Conservation (phyloP, 2,113 vertebrate genomes). For the Larimichthys polyactis region DNA sequence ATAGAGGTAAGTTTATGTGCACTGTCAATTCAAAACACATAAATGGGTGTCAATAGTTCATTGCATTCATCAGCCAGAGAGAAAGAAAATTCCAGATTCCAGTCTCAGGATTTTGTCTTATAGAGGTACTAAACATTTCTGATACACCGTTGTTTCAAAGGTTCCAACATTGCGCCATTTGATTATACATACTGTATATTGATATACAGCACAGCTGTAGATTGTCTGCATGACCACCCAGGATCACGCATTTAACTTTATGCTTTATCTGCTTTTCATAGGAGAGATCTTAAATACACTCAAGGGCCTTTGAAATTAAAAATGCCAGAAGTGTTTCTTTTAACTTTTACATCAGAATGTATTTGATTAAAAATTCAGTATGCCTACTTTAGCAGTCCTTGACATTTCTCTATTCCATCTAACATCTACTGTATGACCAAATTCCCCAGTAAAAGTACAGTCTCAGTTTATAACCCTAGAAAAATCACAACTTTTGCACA, state of each 20-base stretch:
- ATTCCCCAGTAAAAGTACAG: neutral
- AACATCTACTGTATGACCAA: neutral
- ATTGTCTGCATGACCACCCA: neutral
- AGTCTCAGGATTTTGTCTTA: too few species aligned
- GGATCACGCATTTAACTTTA: neutral
- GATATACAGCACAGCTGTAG: neutral
- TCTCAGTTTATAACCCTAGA: neutral
- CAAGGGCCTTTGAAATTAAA: neutral
- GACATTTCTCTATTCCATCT: neutral
- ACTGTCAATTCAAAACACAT: too few species aligned
- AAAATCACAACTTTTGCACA: conserved; percentile 9
- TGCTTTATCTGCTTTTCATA: neutral
- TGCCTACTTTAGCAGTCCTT: neutral
- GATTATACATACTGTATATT: neutral
- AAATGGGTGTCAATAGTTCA: too few species aligned
- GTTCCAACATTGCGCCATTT: neutral
- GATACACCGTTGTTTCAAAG: neutral
- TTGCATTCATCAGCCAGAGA: too few species aligned
- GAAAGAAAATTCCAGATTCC: too few species aligned
- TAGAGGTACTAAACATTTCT: neutral
- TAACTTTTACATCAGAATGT: conserved; percentile 17
- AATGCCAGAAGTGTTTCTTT: conserved; percentile 12
- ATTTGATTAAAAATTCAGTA: neutral
- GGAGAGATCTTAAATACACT: neutral
- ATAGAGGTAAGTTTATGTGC: too few species aligned